Conservation (phyloP, 1,140 invertebrate species). For the Achatina immaculata region DNA sequence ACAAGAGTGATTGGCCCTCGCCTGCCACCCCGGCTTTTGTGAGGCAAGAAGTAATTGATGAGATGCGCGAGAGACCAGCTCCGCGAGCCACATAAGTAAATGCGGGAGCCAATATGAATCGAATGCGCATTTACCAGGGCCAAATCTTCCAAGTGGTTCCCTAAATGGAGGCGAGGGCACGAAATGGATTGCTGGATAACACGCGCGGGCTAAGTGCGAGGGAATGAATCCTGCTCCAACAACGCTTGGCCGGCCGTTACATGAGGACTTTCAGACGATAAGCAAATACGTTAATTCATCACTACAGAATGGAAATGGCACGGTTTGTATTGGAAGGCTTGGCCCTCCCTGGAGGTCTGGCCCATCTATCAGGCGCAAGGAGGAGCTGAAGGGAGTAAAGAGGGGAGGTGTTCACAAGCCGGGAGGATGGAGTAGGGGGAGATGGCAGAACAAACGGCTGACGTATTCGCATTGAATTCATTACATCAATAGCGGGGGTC, state of each 20-base stretch:
- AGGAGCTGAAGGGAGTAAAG: neutral
- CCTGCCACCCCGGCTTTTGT: constrained; percentile 27
- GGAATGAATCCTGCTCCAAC: constrained; percentile 22
- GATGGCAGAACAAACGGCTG: neutral
- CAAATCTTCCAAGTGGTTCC: constrained; percentile 27
- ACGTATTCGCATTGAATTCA: neutral
- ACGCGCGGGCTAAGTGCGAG: constrained; percentile 29
- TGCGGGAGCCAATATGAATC: constrained; percentile 30
- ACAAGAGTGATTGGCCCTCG: constrained; percentile 30
- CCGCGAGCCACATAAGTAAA: constrained; percentile 22
- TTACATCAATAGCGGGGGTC: constrained; percentile 4
- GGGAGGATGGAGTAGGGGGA: neutral
- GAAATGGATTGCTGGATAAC: constrained; percentile 31
- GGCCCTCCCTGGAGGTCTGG: neutral
- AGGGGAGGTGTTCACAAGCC: neutral
- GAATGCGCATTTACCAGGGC: constrained; percentile 29
- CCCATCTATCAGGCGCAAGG: neutral
- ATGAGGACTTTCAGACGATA: constrained; percentile 8
- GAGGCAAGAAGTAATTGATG: constrained; percentile 32
- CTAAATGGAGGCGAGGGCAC: constrained; percentile 23
- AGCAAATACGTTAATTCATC: constrained; percentile 32
- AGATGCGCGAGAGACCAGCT: constrained; percentile 7
- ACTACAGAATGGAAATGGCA: neutral
- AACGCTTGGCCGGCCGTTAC: constrained; percentile 11
- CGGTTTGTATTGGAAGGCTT: neutral